Base-by-base conservation (phyloP, 2,888 invertebrate genomes). In the Agrochola litura region DNA sequence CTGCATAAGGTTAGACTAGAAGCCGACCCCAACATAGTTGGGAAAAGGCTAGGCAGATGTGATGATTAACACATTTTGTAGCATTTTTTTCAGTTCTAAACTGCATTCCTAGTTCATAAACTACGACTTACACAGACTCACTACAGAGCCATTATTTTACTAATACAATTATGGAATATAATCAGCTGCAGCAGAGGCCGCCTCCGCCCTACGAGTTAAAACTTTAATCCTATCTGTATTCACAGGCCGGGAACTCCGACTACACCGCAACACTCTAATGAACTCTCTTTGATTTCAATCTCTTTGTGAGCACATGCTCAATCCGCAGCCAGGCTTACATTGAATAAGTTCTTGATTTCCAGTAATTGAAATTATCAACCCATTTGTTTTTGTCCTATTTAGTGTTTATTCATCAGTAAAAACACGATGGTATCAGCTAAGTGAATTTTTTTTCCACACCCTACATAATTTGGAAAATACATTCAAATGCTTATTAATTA, bases 261-360 rank as follows among this genome's bases (percentile, higher is more conserved):
- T 86, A 83, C 83, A 89, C 89, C 86, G 85, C 86, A 88, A 84
- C 88, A 89, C 85, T 84, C 89, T 91, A 91, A 91, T 90, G 88
- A 92, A 90, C 90, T 89, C 89, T 86, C 90, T 90, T 89, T 92
- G 91, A 90, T 91, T 90, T 87, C 88, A 86, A 89, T 89, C 86
- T 88, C 87, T 90, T 87, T 90, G 87, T 86, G 70, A 85, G 79
- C 75, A 75, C 58, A 72, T 74, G 67, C 64, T 72, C 61, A 41
- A 72, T 68, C 71, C 46, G 19, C 52, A 74, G 30, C 43, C 60
- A 49, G 12, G 49, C 67, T 84, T 61, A 71, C 49, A 76, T 68
- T 85, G 37, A 85, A 74, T n/a, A 58, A 82, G 49, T 82, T 76
- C 60, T 71, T 81, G 76, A 84, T 67, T 63, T 70, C 37, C 2